Base-by-base conservation (phyloP, 1,140 invertebrate genomes). In the Apocrypta bakeri region DNA sequence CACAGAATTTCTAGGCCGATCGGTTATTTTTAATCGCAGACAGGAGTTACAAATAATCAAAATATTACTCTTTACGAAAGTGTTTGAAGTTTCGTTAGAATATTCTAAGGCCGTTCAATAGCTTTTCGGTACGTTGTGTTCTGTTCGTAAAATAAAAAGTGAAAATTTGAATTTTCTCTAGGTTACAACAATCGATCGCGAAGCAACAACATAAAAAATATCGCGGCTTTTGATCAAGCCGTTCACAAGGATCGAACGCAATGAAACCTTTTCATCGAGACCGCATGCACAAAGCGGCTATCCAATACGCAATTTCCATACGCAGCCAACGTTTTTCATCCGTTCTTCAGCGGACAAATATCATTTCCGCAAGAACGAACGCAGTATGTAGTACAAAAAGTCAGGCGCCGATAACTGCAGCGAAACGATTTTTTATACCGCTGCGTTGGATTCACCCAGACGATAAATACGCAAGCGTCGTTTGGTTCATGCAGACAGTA, bases 291-390 rank as follows among this genome's bases (percentile, higher is more conserved):
- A 56, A 56, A 56, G 17, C 21, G 17, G 7, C 17, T 17, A 56
- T n/a, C 48, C 48, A n/a, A 56, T 56, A 56, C n/a, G 48, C 48
- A 56, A 56, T 56, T 56, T 56, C 48, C 48, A 56, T n/a, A 56
- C 14, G 9, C 48, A 56, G 14, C 42, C 42, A 12, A 14, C 42
- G 21, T 56, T 56, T 48, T 56, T 56, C 6, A 56, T 21, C 14
- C 48, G 17, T 56, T 21, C 4, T 21, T 21, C 48, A 56, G 21
- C 48, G 17, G 48, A 56, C 48, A 56, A 56, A 56, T 56, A 56
- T 56, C 48, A 56, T 56, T 56, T 56, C 48, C 48, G 48, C 48
- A 56, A 56, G 48, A 56, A 17, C 21, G 48, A 56, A 17, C 48
- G 48, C 21, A 17, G 17, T 21, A 56, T 56, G 14, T 17, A 56